A percentile compares a stretch with the other conserved stretches of the same genome.
These are phyloP conservation scores for Desmophyllum pertusum DNA, from an alignment of 92 coral and sea anemone genomes.

Conservation along the genomic window DNA sequence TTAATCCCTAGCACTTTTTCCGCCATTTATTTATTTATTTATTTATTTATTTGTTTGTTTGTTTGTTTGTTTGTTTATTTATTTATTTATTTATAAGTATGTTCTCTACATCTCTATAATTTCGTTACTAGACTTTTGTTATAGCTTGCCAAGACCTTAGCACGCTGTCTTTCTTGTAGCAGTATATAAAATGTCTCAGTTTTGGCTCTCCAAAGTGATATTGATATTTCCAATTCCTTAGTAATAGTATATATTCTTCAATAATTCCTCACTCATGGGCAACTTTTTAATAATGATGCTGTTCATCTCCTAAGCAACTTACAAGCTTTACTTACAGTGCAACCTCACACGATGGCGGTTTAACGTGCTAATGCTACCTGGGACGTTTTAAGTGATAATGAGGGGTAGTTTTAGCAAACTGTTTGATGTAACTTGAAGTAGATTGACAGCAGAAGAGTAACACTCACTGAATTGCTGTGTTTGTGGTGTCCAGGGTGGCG, in stretches of 20 bases:
- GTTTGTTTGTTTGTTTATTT: no score
- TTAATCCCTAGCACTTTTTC: no score
- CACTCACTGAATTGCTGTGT: not conserved
- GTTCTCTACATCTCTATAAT: not conserved
- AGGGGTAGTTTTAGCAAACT: not conserved
- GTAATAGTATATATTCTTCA: no score
- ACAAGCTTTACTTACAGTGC: not conserved
- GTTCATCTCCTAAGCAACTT: not conserved
- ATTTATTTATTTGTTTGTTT: no score
- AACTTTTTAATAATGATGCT: no score
- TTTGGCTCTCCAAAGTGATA: not conserved
- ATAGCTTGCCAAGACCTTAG: no score
- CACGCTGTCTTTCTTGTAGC: no score
- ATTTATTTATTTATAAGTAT: no score
- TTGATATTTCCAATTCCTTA: not conserved
- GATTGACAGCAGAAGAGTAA: not conserved
- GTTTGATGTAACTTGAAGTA: not conserved
- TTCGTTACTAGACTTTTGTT: no score
- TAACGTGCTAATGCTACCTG: not conserved
- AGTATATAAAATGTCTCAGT: not conserved
- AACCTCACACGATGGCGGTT: not conserved
- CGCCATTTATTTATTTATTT: no score
- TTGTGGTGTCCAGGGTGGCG: constrained; percentile 77
- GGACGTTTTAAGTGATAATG: not conserved
- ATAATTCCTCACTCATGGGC: no score